Percentiles rank a stretch among this genome's conserved stretches.
Conservation (phyloP, 2,797 vertebrate species). For the Hippocampus kuda region DNA sequence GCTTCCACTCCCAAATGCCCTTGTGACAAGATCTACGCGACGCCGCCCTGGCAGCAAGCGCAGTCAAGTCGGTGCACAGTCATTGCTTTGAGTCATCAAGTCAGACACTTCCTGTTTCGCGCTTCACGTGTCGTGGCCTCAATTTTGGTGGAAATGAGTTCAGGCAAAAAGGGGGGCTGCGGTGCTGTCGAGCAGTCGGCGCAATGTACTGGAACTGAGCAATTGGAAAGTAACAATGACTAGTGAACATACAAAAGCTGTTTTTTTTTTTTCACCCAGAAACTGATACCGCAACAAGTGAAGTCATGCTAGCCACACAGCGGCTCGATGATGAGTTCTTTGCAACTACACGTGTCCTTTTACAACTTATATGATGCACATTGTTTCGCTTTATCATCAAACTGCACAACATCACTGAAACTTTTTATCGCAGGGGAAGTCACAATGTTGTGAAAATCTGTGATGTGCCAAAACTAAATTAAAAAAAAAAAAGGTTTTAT, state of each 20-base stretch:
- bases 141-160: slow-evolving; percentile 18
- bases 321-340: neutral
- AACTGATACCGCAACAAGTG: neutral
- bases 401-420: neutral
- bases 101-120: slow-evolving; percentile 6
- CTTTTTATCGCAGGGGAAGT: neutral
- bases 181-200: neutral
- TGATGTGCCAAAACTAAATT: neutral
- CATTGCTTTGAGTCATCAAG: neutral
- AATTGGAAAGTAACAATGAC: neutral
- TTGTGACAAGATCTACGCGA: neutral
- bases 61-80: neutral
- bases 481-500: neutral
- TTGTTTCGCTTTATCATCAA: neutral
- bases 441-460: neutral
- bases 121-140: slow-evolving; percentile 13
- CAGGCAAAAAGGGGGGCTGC: neutral
- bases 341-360: neutral
- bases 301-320: neutral
- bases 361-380: neutral
- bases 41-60: neutral
- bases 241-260: neutral
- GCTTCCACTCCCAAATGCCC: neutral
- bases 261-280: neutral
- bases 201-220: neutral